Evolutionary conservation across 2,113 vertebrate genomes (phyloP).

Genomic region (Antigone vipio): DNA sequence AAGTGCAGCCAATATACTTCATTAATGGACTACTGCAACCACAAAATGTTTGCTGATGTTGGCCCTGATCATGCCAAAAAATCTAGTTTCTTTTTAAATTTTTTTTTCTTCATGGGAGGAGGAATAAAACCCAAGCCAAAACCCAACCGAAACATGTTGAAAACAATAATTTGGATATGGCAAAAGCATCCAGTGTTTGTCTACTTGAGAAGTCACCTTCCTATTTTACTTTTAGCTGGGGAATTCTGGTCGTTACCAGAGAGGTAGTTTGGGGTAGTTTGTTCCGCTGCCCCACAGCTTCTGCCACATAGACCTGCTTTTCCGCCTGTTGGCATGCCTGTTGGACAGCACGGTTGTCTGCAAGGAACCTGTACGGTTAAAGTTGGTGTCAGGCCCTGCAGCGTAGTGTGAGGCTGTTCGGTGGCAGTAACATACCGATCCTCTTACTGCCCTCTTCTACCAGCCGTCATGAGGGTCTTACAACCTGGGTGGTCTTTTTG

Average conservation of each 20-base stretch:
- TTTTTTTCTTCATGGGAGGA: neutral
- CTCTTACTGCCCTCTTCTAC: neutral
- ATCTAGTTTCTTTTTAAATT: neutral
- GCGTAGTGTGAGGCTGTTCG: accelerated
- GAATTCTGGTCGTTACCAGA: neutral
- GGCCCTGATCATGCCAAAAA: neutral
- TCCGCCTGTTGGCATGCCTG: neutral
- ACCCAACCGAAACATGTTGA: neutral
- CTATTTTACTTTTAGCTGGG: neutral
- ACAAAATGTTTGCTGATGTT: neutral
- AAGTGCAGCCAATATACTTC: neutral
- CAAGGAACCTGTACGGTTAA: neutral
- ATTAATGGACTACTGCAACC: neutral
- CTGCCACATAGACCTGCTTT: neutral
- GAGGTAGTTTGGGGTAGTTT: neutral
- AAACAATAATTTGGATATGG: neutral
- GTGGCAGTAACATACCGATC: neutral
- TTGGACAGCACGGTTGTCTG: neutral
- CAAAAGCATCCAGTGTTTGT: neutral
- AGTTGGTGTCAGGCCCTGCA: accelerated
- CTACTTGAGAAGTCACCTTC: neutral
- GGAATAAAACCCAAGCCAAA: neutral
- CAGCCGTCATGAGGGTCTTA: neutral
- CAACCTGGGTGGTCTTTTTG: neutral
- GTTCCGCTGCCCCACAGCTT: neutral